Evolutionary conservation across 2,888 invertebrate genomes (phyloP).

Genomic region (Nymphalis polychloros): DNA sequence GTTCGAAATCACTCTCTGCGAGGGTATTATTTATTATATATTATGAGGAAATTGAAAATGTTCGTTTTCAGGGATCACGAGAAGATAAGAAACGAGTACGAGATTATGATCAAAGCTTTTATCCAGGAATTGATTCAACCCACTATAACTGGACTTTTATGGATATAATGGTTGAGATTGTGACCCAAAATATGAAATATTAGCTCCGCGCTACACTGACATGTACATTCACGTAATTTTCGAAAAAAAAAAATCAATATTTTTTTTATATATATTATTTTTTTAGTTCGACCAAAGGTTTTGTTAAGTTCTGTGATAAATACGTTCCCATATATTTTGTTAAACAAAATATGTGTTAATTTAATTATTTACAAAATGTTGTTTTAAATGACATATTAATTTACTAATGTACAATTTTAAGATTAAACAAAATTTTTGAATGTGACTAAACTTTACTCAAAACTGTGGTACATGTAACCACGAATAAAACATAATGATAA

Average conservation of each 20-base stretch:
- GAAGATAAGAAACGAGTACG: slow-evolving; percentile 82
- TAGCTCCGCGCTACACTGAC: neutral
- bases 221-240: neutral
- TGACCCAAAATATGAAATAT: neutral
- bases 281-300: slow-evolving; percentile 28
- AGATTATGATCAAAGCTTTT: slow-evolving; percentile 89
- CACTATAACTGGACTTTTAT: slow-evolving; percentile 78
- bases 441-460: neutral
- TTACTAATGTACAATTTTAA: slow-evolving; percentile 2
- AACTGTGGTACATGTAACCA: neutral
- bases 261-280: slow-evolving; percentile 8
- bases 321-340: slow-evolving; percentile 14
- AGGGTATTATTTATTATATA: neutral
- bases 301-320: slow-evolving; percentile 33
- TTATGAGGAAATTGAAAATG: neutral
- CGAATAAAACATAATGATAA: neutral
- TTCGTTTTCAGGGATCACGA: slow-evolving; percentile 84
- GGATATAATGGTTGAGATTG: slow-evolving; percentile 43
- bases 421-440: neutral
- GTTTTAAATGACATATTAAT: slow-evolving; percentile 15
- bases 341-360: slow-evolving; percentile 18
- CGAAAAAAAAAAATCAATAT: neutral
- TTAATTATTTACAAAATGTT: slow-evolving; percentile 12
- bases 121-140: slow-evolving; percentile 92
- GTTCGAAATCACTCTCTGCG: no score